Evolutionary conservation across 2,113 vertebrate genomes (phyloP).

Genomic region (pig (Sus scrofa)): T2T-Sscrofa CM000813.6:161351501-161352000

Average conservation of each 20-base stretch:
- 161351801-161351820: neutral
- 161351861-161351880: slow-evolving; percentile 8
- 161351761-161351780: neutral
- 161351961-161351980: neutral
- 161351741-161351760: slow-evolving; percentile 11
- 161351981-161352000: neutral
- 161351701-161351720: neutral
- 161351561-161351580: neutral
- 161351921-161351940: no score
- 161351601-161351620: no score
- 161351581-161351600: no score
- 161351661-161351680: slow-evolving; percentile 2
- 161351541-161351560: neutral
- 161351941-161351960: neutral
- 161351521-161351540: neutral
- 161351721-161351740: neutral
- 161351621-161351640: neutral
- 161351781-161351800: neutral
- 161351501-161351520: neutral
- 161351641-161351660: neutral
- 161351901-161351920: neutral
- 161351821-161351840: slow-evolving; percentile 20
- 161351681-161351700: neutral
- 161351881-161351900: neutral
- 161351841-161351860: neutral